Evolutionary conservation across 2,888 invertebrate genomes (phyloP).

Genomic region (Pollenia labialis): DNA sequence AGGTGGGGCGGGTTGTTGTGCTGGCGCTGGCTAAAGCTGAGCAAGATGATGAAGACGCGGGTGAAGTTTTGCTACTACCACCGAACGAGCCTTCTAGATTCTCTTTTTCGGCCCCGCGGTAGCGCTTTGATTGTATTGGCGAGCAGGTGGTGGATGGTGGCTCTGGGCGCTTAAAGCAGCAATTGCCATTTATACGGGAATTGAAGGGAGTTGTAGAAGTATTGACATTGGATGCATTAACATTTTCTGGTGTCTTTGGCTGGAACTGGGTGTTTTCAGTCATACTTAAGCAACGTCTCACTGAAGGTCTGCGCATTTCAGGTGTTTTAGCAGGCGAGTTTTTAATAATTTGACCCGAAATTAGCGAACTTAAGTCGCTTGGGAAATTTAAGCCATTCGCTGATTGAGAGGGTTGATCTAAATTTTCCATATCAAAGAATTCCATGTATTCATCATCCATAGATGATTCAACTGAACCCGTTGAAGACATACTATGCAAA

Average conservation of each 20-base stretch:
- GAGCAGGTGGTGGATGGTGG: slow-evolving; percentile 85
- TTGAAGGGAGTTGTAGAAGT: slow-evolving; percentile 76
- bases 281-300: slow-evolving; percentile 85
- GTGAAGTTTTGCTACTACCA: slow-evolving; percentile 53
- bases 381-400: slow-evolving; percentile 84
- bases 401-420: slow-evolving; percentile 80
- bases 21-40: slow-evolving; percentile 26
- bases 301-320: slow-evolving; percentile 84
- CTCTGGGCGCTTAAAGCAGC: slow-evolving; percentile 88
- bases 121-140: slow-evolving; percentile 83
- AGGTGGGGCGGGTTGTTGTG: slow-evolving; percentile 81
- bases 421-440: slow-evolving; percentile 86
- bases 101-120: slow-evolving; percentile 83
- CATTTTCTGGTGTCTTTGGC: slow-evolving; percentile 82
- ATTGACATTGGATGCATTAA: slow-evolving; percentile 59
- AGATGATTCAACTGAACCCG: slow-evolving; percentile 86
- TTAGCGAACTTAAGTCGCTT: slow-evolving; percentile 86
- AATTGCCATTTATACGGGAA: slow-evolving; percentile 73
- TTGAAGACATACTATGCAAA: slow-evolving; percentile 85
- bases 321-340: slow-evolving; percentile 82
- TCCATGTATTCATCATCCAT: slow-evolving; percentile 88
- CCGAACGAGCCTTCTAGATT: slow-evolving; percentile 75
- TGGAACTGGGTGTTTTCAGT: slow-evolving; percentile 82
- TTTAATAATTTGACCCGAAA: slow-evolving; percentile 85
- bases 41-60: slow-evolving; percentile 49